Conservation (phyloP, 2,888 invertebrate species). For the Hirtodrosophila alboralis region DNA sequence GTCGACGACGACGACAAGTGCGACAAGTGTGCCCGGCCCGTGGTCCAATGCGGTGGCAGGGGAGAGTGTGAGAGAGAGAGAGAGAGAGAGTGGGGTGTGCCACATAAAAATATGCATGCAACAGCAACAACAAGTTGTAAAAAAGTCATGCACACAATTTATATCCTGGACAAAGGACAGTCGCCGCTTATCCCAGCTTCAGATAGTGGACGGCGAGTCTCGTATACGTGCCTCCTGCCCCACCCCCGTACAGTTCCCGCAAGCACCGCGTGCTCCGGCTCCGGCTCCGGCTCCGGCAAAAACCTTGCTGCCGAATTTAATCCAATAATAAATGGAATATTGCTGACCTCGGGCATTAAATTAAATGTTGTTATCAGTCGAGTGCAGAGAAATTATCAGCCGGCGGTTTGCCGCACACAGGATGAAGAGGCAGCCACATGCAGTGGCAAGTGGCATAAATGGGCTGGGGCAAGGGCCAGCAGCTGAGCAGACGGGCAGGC, state of each 20-base stretch:
- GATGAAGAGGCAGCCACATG: constrained; percentile 29
- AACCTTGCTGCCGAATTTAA: constrained; percentile 83
- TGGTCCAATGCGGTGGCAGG: too few species aligned
- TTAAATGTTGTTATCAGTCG: constrained; percentile 85
- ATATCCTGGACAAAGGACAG: constrained; percentile 61
- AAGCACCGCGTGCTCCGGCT: not conserved
- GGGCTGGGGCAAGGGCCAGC: too few species aligned
- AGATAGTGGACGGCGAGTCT: constrained; percentile 60
- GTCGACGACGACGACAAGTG: constrained; percentile 59
- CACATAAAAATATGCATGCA: constrained; percentile 52
- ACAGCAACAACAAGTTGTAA: constrained; percentile 44
- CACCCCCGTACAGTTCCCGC: not conserved
- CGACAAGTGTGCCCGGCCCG: constrained; percentile 64
- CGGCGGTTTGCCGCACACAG: constrained; percentile 53
- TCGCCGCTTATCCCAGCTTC: constrained; percentile 60
- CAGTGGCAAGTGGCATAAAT: not conserved
- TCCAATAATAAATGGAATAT: constrained; percentile 85
- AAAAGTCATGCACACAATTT: constrained; percentile 66
- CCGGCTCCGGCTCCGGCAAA: too few species aligned
- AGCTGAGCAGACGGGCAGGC: constrained; percentile 3
- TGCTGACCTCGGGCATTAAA: constrained; percentile 85
- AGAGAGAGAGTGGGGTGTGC: constrained; percentile 39
- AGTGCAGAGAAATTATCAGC: constrained; percentile 84
- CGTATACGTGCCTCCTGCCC: not conserved
- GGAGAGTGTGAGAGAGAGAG: too few species aligned